Percentiles rank a stretch among this genome's conserved stretches.
phyloP scores from a whole-genome alignment of 2,888 invertebrate species.

The Eupithecia subfuscata region DNA sequence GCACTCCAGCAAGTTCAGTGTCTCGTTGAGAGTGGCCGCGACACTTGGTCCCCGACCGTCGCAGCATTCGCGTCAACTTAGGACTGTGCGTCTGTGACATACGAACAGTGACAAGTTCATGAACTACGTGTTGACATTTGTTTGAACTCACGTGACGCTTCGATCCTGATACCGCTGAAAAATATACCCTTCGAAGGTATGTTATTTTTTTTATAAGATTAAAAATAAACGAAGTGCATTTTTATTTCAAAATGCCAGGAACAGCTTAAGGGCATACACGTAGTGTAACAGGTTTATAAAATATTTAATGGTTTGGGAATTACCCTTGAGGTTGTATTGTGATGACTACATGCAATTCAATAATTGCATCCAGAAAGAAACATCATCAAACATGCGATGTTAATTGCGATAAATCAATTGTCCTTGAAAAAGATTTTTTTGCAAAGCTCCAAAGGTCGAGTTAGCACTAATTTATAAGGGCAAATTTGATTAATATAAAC shows the following conservation, averaged over 20 bases:
- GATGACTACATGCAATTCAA: not conserved
- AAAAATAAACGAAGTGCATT: conserved; percentile 26
- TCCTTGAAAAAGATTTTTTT: not conserved
- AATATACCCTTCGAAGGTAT: conserved; percentile 64
- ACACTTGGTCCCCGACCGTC: conserved; percentile 75
- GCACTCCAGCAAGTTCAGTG: conserved; percentile 83
- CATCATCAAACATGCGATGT: not conserved
- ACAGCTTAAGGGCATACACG: conserved; percentile 55
- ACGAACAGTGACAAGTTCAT: conserved; percentile 83
- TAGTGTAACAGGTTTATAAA: conserved; percentile 68
- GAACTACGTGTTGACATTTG: conserved; percentile 80
- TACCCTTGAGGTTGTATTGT: conserved; percentile 9
- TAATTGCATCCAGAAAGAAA: not conserved
- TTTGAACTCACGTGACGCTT: conserved; percentile 77
- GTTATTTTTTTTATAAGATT: conserved; percentile 48
- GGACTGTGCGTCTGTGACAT: conserved; percentile 81
- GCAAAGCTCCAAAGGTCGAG: not conserved
- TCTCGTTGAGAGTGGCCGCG: conserved; percentile 83
- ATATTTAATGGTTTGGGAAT: conserved; percentile 63
- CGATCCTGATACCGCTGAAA: conserved; percentile 52
- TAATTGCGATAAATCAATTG: not conserved
- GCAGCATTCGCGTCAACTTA: conserved; percentile 68
- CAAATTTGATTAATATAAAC: not conserved
- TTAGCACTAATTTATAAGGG: not conserved
- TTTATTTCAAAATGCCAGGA: conserved; percentile 51